A percentile compares a stretch with the other conserved stretches of the same genome.
Conservation (phyloP, 2,797 vertebrate species). For the Geotrypetes seraphini region DNA sequence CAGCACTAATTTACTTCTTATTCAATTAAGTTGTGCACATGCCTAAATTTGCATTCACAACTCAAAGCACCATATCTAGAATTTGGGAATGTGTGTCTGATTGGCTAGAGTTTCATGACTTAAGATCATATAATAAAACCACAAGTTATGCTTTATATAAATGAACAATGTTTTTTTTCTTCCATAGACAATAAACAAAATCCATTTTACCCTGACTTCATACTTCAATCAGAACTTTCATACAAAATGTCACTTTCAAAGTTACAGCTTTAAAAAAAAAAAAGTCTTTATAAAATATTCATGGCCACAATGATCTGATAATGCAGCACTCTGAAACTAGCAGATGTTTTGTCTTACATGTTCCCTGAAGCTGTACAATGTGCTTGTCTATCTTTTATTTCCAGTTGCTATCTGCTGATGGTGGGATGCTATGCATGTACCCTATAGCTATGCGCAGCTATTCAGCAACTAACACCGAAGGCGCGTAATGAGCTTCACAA, state of each 20-base stretch:
- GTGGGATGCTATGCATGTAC: slow-evolving; percentile 71
- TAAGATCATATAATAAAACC: too few relatives aligned
- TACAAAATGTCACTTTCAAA: slow-evolving; percentile 68
- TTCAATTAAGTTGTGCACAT: too few relatives aligned
- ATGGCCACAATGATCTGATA: slow-evolving; percentile 71
- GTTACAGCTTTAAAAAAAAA: slow-evolving; percentile 44
- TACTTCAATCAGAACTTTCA: slow-evolving; percentile 55
- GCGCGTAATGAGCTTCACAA: slow-evolving; percentile 68
- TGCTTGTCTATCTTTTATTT: slow-evolving; percentile 85
- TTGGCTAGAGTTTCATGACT: too few relatives aligned
- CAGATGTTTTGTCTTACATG: slow-evolving; percentile 82
- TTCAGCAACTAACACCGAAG: slow-evolving; percentile 59
- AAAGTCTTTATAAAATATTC: slow-evolving; percentile 71
- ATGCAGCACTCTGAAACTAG: slow-evolving; percentile 73
- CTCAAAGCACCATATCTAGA: too few relatives aligned
- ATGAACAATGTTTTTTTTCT: too few relatives aligned
- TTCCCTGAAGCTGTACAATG: slow-evolving; percentile 82
- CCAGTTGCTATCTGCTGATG: slow-evolving; percentile 85
- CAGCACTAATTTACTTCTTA: too few relatives aligned
- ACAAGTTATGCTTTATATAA: too few relatives aligned
- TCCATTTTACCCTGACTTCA: slow-evolving; percentile 49
- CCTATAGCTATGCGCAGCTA: slow-evolving; percentile 68
- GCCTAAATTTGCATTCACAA: too few relatives aligned
- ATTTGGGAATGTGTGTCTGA: too few relatives aligned
- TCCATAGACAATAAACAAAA: slow-evolving; percentile 25